Evolutionary conservation across 2,113 vertebrate species (phyloP).

Genomic region (Danionella cerebrum): DNA sequence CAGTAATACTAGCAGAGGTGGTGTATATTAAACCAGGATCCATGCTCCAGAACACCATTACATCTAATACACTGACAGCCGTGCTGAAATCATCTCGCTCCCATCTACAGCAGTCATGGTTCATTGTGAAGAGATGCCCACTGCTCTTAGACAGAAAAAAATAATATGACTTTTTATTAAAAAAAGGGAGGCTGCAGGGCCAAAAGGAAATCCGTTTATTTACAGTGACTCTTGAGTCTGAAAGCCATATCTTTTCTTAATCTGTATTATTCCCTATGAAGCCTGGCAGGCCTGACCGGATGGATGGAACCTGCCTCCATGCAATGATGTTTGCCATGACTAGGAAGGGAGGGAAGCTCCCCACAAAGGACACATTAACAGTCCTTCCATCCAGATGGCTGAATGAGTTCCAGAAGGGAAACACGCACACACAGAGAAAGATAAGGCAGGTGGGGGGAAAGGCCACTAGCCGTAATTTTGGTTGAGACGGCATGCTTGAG

Average conservation of each 20-base stretch:
- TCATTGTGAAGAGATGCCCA: not conserved
- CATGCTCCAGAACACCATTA: constrained; percentile 5
- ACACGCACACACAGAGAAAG: not conserved
- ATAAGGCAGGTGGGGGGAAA: constrained; percentile 11
- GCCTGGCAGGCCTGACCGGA: constrained; percentile 6
- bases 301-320: not conserved
- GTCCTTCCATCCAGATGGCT: constrained; percentile 25
- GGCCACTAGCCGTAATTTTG: constrained; percentile 21
- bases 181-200: constrained; percentile 35
- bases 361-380: constrained; percentile 33
- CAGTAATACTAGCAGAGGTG: no score
- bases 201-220: constrained; percentile 36
- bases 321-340: not conserved
- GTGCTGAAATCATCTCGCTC: not conserved
- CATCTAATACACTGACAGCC: not conserved
- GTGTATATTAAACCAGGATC: not conserved
- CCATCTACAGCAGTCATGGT: not conserved
- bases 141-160: not conserved
- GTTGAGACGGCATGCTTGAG: constrained; percentile 13
- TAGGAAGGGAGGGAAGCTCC: not conserved
- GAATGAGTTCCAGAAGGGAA: not conserved
- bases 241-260: constrained; percentile 47
- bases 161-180: constrained; percentile 3
- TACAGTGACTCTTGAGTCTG: constrained; percentile 45
- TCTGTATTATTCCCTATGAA: constrained; percentile 59